Conservation (phyloP, 1,140 invertebrate species). For the Musca vetustissima region DNA sequence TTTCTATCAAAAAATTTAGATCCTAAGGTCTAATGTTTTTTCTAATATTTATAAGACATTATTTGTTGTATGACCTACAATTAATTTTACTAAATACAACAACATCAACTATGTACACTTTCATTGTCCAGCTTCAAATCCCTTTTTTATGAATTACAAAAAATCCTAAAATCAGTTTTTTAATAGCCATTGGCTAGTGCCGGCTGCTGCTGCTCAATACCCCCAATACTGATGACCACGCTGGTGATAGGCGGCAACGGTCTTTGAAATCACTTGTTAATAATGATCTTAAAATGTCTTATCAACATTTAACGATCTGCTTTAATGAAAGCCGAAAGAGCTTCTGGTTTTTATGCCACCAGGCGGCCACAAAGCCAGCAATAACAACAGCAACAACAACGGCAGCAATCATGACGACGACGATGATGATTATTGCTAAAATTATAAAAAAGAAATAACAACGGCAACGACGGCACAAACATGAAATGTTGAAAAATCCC, state of each 20-base stretch:
- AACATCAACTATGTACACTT: too few relatives aligned
- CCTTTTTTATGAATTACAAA: too few relatives aligned
- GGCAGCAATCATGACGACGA: conserved; percentile 25
- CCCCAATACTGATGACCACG: neutral
- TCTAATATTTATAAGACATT: too few relatives aligned
- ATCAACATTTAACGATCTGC: conserved; percentile 21
- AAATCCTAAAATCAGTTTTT: too few relatives aligned
- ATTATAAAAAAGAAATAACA: conserved; percentile 15
- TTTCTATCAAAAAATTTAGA: too few relatives aligned
- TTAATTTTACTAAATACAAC: too few relatives aligned
- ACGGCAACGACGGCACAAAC: neutral
- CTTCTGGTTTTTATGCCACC: conserved; percentile 45
- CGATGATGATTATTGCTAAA: conserved; percentile 25
- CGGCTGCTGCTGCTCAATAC: neutral
- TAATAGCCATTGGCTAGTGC: neutral
- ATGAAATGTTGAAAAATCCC: conserved; percentile 1
- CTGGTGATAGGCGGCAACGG: conserved; percentile 1
- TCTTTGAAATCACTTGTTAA: conserved; percentile 23
- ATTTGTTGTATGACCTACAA: too few relatives aligned
- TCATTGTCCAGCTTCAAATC: too few relatives aligned
- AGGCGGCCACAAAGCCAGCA: conserved; percentile 13
- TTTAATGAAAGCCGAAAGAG: conserved; percentile 43
- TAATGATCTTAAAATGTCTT: conserved; percentile 23
- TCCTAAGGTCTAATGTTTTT: too few relatives aligned
- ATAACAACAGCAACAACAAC: conserved; percentile 29